Conservation (phyloP, 2,113 vertebrate genomes). For the Promerops cafer region DNA sequence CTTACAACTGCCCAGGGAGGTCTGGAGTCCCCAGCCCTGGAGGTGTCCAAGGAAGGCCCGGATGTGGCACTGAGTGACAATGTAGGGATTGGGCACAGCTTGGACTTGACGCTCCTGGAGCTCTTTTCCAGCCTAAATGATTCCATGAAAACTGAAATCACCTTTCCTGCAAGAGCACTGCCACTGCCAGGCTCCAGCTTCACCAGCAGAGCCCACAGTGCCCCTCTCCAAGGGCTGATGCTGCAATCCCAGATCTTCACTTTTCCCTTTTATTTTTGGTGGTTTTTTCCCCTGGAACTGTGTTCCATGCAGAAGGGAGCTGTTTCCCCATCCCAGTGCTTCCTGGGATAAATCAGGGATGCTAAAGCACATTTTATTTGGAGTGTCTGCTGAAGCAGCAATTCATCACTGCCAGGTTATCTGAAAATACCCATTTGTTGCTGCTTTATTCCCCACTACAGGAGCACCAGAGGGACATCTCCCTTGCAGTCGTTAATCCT, state of each 20-base stretch:
- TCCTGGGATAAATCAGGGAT: not conserved
- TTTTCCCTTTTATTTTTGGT: not conserved
- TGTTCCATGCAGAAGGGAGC: not conserved
- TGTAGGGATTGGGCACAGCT: not conserved
- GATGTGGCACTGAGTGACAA: not conserved
- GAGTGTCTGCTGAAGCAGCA: conserved; percentile 9
- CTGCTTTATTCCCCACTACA: not conserved
- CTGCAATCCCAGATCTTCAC: too few relatives aligned
- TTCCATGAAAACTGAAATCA: not conserved
- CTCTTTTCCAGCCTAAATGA: not conserved
- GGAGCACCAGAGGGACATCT: conserved; percentile 9
- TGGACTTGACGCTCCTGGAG: not conserved
- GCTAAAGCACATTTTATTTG: not conserved
- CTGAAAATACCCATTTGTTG: conserved; percentile 18
- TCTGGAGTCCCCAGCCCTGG: not conserved
- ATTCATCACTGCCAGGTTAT: conserved; percentile 37
- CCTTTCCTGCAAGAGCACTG: not conserved
- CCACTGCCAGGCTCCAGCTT: not conserved
- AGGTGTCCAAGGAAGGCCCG: not conserved
- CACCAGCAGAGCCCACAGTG: not conserved
- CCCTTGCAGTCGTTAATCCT: not conserved
- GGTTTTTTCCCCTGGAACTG: not conserved
- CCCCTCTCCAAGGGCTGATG: not conserved
- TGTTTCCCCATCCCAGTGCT: not conserved
- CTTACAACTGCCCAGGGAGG: not conserved